Conservation (phyloP, 2,113 vertebrate species). For the Halcyon senegalensis region DNA sequence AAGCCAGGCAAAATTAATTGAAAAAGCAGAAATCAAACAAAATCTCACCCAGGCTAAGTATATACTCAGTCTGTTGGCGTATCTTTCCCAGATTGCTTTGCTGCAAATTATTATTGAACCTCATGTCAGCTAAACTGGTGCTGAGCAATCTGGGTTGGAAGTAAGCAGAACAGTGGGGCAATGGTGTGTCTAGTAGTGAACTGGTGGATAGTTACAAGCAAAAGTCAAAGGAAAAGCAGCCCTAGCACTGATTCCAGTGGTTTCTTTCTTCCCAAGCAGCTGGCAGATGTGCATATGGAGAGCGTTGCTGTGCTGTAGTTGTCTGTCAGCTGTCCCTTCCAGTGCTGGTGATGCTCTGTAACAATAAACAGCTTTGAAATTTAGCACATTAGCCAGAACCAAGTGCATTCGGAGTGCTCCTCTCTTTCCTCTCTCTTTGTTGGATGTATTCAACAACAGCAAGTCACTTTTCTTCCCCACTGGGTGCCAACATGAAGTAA, state of each 20-base stretch:
- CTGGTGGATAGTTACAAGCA: not conserved
- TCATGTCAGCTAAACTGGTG: not conserved
- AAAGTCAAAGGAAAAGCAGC: conserved; percentile 1
- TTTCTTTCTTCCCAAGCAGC: not conserved
- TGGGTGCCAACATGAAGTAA: not conserved
- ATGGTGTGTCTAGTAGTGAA: not conserved
- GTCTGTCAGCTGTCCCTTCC: not conserved
- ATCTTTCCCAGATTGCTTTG: not conserved
- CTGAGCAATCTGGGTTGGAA: not conserved
- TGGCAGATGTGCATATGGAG: not conserved
- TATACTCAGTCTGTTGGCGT: not conserved
- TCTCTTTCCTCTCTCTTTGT: not conserved
- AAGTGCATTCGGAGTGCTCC: not conserved
- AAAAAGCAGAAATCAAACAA: not conserved
- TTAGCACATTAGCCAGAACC: not conserved
- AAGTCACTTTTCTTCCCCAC: not conserved
- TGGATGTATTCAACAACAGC: not conserved
- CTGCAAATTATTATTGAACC: not conserved
- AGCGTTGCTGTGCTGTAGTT: not conserved
- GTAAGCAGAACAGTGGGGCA: not conserved
- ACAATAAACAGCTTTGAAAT: not conserved
- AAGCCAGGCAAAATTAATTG: not conserved
- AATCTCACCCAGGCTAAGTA: not conserved
- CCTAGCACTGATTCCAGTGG: not conserved
- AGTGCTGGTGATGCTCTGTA: not conserved